phyloP scores from a whole-genome alignment of 92 coral and sea anemone genomes.

The Plumapathes pennacea region DNA sequence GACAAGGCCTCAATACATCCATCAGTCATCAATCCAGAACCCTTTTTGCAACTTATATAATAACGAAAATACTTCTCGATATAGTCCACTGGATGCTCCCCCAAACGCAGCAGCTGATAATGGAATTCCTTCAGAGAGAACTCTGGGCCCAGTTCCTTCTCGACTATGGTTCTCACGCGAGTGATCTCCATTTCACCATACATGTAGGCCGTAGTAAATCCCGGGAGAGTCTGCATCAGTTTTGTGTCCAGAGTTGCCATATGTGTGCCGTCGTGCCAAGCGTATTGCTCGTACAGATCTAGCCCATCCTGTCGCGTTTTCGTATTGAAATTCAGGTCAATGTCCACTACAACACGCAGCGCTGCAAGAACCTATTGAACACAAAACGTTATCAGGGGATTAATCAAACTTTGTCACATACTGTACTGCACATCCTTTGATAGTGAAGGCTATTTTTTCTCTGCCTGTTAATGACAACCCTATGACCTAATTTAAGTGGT shows the following conservation, averaged over 20 bases:
- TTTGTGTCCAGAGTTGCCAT: conserved; percentile 56
- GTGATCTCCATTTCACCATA: conserved; percentile 51
- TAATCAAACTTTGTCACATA: no score
- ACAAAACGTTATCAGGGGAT: background rate
- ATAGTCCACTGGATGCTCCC: conserved; percentile 57
- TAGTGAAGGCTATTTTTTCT: no score
- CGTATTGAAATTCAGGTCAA: conserved; percentile 50
- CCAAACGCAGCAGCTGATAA: conserved; percentile 59
- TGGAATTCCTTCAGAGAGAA: conserved; percentile 64
- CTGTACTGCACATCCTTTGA: no score
- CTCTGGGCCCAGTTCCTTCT: conserved; percentile 31
- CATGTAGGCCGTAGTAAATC: conserved; percentile 53
- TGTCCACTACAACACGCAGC: conserved; percentile 50
- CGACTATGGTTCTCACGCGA: conserved; percentile 37
- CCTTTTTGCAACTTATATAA: conserved; percentile 38
- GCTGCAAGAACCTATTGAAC: conserved; percentile 55
- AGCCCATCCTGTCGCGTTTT: conserved; percentile 51
- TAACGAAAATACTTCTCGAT: conserved; percentile 24
- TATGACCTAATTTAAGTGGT: no score
- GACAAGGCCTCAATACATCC: no score
- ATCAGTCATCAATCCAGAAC: no score
- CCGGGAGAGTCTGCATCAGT: conserved; percentile 74
- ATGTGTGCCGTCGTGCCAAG: conserved; percentile 59
- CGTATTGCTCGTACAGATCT: conserved; percentile 58
- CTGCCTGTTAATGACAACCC: no score